Percentiles rank a stretch among this genome's conserved stretches.
These are phyloP conservation scores for Ptychadena robeensis DNA, from an alignment of 2,797 vertebrate species.

Conservation along the genomic window DNA sequence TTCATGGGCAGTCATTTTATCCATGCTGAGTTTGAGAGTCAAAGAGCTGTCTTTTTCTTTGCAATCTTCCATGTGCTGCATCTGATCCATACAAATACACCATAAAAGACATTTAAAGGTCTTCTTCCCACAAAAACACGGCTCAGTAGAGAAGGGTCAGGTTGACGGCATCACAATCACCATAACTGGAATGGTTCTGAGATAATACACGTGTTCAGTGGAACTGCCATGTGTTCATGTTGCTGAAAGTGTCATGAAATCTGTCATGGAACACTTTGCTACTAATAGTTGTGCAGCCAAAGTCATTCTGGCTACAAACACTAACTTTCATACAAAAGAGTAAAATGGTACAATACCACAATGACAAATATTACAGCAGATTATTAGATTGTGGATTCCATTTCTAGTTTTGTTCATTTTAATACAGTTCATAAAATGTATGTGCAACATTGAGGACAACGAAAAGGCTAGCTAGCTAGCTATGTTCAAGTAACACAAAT, in stretches of 20 bases:
- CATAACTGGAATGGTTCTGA: slow-evolving; percentile 44
- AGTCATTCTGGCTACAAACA: neutral
- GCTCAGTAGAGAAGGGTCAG: slow-evolving; percentile 40
- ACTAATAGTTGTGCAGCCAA: neutral
- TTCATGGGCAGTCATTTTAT: slow-evolving; percentile 23
- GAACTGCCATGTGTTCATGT: slow-evolving; percentile 15
- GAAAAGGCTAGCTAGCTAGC: neutral
- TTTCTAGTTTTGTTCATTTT: neutral
- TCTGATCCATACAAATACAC: slow-evolving; percentile 46
- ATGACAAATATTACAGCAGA: neutral
- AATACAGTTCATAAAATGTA: neutral
- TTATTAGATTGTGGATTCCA: neutral
- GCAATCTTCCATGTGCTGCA: slow-evolving; percentile 26
- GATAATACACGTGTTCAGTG: slow-evolving; percentile 33
- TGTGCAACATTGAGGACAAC: neutral
- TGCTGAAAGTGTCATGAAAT: neutral
- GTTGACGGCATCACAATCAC: slow-evolving; percentile 51
- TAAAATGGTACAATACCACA: neutral
- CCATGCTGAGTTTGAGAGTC: slow-evolving; percentile 42
- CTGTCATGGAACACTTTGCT: neutral
- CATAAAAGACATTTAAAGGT: slow-evolving; percentile 50
- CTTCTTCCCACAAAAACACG: slow-evolving; percentile 44
- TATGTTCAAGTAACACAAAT: neutral
- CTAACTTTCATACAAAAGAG: neutral
- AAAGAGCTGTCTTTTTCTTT: slow-evolving; percentile 27